Evolutionary conservation across 1,140 invertebrate genomes (phyloP), one percentile per base, ranked within the genome.

Genomic region (Holcopasites calliopsidis): DNA sequence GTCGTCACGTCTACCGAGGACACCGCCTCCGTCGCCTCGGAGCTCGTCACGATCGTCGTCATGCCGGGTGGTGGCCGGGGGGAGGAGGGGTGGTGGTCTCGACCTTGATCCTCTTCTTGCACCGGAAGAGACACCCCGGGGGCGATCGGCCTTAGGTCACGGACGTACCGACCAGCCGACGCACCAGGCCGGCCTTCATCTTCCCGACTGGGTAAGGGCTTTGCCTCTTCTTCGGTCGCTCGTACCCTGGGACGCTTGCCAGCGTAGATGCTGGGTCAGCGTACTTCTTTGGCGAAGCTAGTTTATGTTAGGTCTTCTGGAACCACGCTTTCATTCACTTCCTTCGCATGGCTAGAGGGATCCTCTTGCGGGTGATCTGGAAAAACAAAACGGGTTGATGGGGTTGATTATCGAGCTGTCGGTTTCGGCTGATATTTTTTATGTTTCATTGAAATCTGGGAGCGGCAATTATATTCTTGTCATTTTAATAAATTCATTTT

Each of bases 1-100:
- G 84, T 82, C 65, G 85, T 88, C 77, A 83, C 83, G 73, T 82
- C 79, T 49, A 88, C 65, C 49, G 85, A 78, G 62, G 87, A 79
- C 50, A 85, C 83, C 49, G 85, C 83, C 74, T 87, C 83, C 76
- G 81, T 61, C 49, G 88, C 57, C 38, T 83, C 86, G 69, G 87
- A 83, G 42, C 62, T 70, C 7, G 42, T 74, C 13, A 54, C 69
- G 66, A 78, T 79, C 76, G 79, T 79, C 80, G 82, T 80, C 86
- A 85, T 86, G 50, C 68, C 82, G 76, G 54, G n/a, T 79, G 74
- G 38, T 58, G 50, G 64, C 16, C 28, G 3, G 2, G 5, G 18
- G 13, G 35, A 38, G 3, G 7, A 23, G 13, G 44, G 35, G 23
- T 23, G 47, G 18, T 26, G 5, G 13, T 42, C 49, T 69, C 64